Base-by-base conservation (phyloP, 2,888 invertebrate genomes). In the Caenorhabditis uteleia region DNA sequence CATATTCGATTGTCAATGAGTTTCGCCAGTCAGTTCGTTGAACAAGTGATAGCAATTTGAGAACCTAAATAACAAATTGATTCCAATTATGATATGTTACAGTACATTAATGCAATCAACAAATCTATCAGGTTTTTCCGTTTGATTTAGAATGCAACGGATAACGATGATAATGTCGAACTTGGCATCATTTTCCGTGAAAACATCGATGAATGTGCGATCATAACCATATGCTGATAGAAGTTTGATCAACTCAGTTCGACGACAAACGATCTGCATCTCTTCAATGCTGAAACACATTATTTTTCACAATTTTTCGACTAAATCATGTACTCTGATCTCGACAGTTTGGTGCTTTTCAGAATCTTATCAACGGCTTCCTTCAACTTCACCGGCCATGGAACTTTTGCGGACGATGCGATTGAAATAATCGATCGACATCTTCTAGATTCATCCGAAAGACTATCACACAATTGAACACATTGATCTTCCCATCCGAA, bases 401-500 rank as follows among this genome's bases (percentile, higher is more conserved):
- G 77, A 16, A 71, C 61, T 20, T 66, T 55, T 5, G 74, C 62
- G 1, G 59, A 54, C 21, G 59, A 58, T 3, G 77, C 76, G 29
- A 77, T 74, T 6, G 70, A 68, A 16, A 57, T 66, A 23, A 77
- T 59, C 10, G 77, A 75, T 16, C 57, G 45, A 31, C 77, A 77
- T 14, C 64, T 56, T 26, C 70, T 45, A 18, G 70, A 42, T 25
- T 55, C 66, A 47, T 72, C 73, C 7, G 50, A 29, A 21, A 77
- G 67, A 45, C 69, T 62, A 4, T 73, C 65, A 44, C 67, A 59
- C 14, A 77, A 44, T 33, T 70, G 61, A 29, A 77, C 57, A 43
- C 74, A 77, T 40, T 73, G 68, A 26, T 67, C 62, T 26, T 74
- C 75, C 74, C 70, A 76, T 29, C 73, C 61, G 20, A 54, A 45